Evolutionary conservation across 2,113 vertebrate genomes (phyloP).

Genomic region (Pseudopipra pipra): DNA sequence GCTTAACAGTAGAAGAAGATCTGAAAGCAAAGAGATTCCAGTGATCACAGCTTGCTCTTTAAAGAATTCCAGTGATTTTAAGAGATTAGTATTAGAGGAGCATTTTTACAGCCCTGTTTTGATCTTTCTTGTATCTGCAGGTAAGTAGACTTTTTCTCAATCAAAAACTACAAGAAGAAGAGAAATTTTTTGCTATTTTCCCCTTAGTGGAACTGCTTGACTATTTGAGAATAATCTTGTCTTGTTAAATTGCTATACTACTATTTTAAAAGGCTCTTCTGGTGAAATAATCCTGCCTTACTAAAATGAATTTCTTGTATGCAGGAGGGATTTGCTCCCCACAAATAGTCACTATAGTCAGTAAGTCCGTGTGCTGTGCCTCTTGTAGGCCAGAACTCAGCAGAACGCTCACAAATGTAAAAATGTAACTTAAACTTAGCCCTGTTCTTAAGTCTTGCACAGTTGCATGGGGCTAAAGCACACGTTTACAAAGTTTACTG

Average conservation of each 20-base stretch:
- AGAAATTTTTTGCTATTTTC: background rate
- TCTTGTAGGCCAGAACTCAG: background rate
- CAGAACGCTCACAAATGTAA: background rate
- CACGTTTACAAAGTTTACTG: background rate
- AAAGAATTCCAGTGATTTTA: background rate
- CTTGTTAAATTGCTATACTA: background rate
- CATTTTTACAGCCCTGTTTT: background rate
- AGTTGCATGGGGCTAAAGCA: background rate
- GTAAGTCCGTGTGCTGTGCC: background rate
- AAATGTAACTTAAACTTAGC: background rate
- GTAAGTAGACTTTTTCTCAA: background rate
- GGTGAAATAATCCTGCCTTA: background rate
- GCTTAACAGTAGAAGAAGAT: background rate
- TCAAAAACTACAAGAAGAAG: background rate
- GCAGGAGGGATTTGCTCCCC: background rate
- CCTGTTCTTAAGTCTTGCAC: background rate
- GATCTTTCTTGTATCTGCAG: background rate
- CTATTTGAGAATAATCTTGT: background rate
- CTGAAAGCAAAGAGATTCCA: background rate
- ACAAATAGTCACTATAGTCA: accelerated
- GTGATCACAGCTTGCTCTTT: background rate
- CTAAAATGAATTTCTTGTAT: background rate
- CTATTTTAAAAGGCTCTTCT: background rate
- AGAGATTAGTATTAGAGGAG: background rate
- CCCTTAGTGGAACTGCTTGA: background rate